Evolutionary conservation across 2,797 vertebrate genomes (phyloP), one percentile per base, ranked within the genome.

Genomic region (Sebastes paucispinis): DNA sequence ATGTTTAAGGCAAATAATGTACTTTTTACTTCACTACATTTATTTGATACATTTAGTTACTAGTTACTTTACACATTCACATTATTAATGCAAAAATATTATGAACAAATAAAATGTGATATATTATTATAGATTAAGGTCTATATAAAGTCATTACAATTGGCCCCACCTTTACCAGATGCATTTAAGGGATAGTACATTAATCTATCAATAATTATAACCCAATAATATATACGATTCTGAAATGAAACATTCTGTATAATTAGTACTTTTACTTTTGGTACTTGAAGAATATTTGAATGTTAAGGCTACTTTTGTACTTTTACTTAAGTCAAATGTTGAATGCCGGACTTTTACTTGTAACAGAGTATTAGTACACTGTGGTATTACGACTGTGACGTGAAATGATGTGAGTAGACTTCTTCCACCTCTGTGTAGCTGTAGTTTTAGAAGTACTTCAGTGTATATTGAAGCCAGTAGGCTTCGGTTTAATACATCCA

Each of bases 21-120:
- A 18, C 25, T 10, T 59, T 29, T 59, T 0, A 0, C 24, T 25
- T 0, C 13, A 58, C 55, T 27, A 39, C 25, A 29, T 59, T 1
- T 59, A 29, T 16, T 29, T 59, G 14, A 59, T 18, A 27, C 16
- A 27, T 59, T 59, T 18, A 59, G 14, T 18, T 59, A 29, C 13
- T 9, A 59, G 4, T 18, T 29, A 59, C 57, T 59, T 29, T 59
- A 59, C 25, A 59, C 25, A 29, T 59, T 59, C 7, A 59, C 7
- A 29, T 59, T 16, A 29, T 16, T 18, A 29, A 59, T 18, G 18
- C 27, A 59, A 59, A 59, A 9, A 18, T 59, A 29, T 29, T 29
- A 27, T 29, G 14, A 25, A 18, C 25, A 9, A 29, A 18, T 27
- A 59, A 59, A 29, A 59, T 29, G 8, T 0, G 3, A 59, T 29